Percentiles rank a stretch among this genome's conserved stretches.
Conservation (phyloP, 2,797 vertebrate species). For the Aythya fuligula region DNA sequence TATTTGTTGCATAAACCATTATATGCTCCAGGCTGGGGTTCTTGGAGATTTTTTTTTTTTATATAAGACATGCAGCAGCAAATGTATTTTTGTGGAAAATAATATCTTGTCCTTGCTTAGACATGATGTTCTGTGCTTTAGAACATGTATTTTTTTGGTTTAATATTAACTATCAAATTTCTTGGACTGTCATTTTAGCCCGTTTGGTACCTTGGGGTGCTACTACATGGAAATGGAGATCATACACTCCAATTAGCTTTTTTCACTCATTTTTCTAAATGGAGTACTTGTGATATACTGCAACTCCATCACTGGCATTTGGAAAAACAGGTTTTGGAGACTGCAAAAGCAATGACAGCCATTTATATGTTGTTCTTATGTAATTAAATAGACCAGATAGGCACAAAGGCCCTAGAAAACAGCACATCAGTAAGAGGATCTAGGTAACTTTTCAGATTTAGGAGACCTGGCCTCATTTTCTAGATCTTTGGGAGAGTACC, state of each 20-base stretch:
- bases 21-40: slow-evolving; percentile 39
- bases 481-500: background rate
- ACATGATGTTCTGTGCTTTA: background rate
- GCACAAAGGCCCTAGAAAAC: background rate
- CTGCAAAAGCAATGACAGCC: background rate
- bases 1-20: slow-evolving; percentile 57
- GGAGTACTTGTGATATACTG: background rate
- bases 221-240: background rate
- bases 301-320: background rate
- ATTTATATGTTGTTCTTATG: rapidly evolving
- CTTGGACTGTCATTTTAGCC: background rate
- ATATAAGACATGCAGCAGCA: background rate
- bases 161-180: background rate
- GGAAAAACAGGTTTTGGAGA: background rate
- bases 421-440: background rate
- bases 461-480: background rate
- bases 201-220: background rate
- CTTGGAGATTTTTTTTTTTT: background rate
- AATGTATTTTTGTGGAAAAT: slow-evolving; percentile 42
- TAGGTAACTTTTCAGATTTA: background rate
- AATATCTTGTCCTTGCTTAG: background rate
- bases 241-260: background rate
- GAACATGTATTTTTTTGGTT: background rate
- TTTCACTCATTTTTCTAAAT: background rate
- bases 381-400: background rate